Percentiles rank a stretch among this genome's conserved stretches.
Conservation (phyloP, 2,113 vertebrate genomes). For the Puntigrus tetrazona region DNA sequence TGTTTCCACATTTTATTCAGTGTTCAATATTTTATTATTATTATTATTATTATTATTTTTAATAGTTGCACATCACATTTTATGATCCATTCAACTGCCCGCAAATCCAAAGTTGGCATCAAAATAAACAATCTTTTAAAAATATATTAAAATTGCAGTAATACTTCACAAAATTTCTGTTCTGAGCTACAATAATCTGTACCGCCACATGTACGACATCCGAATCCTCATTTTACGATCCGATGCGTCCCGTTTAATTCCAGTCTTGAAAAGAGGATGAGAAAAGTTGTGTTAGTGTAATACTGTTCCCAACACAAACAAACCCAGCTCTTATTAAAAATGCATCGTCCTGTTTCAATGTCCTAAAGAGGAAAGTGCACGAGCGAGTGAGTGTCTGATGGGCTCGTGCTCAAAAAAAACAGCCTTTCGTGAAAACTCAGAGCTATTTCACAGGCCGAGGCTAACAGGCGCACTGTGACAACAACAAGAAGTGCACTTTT, state of each 20-base stretch:
- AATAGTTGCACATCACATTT: neutral
- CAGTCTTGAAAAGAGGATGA: slow-evolving; percentile 34
- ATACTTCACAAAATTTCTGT: neutral
- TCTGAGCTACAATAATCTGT: neutral
- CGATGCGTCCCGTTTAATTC: slow-evolving; percentile 2
- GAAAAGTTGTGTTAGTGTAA: slow-evolving; percentile 51
- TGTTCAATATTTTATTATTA: too few species aligned
- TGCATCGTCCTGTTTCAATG: slow-evolving; percentile 59
- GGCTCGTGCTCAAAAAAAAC: slow-evolving; percentile 12
- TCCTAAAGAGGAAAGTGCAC: slow-evolving; percentile 63
- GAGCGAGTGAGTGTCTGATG: slow-evolving; percentile 46
- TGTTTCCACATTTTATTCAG: too few species aligned
- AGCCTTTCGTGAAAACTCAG: slow-evolving; percentile 49
- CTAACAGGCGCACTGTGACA: slow-evolving; percentile 35
- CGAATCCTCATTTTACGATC: neutral
- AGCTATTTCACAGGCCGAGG: slow-evolving; percentile 43
- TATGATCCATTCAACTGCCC: neutral
- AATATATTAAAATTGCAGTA: neutral
- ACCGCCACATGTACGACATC: neutral
- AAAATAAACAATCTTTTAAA: neutral
- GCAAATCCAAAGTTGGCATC: neutral
- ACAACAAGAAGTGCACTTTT: slow-evolving; percentile 19
- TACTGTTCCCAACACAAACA: slow-evolving; percentile 56
- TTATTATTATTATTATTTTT: too few species aligned
- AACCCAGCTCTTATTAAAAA: slow-evolving; percentile 66